These are phyloP conservation scores for Cathartes aura DNA, from an alignment of 2,113 vertebrate genomes.

Conservation along the genomic window DNA sequence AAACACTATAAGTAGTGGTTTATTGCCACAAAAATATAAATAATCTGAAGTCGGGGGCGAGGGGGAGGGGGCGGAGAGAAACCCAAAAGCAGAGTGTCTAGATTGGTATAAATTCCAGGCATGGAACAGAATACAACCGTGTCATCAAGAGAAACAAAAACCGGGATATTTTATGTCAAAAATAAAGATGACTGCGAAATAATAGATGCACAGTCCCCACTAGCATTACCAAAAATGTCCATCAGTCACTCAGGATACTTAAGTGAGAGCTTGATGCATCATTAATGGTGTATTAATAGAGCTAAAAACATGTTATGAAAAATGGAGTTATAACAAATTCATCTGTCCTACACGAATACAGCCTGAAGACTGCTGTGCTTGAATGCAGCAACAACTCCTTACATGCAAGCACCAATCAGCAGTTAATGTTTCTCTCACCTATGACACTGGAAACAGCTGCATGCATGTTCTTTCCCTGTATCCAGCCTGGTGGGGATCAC, in stretches of 20 bases:
- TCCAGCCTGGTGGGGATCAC: not conserved
- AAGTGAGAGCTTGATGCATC: not conserved
- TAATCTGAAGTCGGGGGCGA: not conserved
- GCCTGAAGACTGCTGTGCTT: not conserved
- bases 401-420: not conserved
- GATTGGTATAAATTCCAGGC: not conserved
- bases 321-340: not conserved
- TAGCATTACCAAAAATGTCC: not conserved
- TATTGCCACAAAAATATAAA: not conserved
- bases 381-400: not conserved
- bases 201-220: not conserved
- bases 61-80: not conserved
- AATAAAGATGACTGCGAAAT: not conserved
- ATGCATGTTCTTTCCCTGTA: not conserved
- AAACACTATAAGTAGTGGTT: not conserved
- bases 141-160: not conserved
- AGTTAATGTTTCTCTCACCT: not conserved
- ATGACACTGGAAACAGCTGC: not conserved
- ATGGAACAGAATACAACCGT: not conserved
- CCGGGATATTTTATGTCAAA: not conserved
- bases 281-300: not conserved
- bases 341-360: not conserved
- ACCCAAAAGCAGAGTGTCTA: not conserved
- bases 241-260: not conserved
- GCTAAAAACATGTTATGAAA: not conserved